These are phyloP conservation scores for Drosophila suzukii DNA, from an alignment of 1,140 invertebrate genomes.

Conservation along the genomic window DNA sequence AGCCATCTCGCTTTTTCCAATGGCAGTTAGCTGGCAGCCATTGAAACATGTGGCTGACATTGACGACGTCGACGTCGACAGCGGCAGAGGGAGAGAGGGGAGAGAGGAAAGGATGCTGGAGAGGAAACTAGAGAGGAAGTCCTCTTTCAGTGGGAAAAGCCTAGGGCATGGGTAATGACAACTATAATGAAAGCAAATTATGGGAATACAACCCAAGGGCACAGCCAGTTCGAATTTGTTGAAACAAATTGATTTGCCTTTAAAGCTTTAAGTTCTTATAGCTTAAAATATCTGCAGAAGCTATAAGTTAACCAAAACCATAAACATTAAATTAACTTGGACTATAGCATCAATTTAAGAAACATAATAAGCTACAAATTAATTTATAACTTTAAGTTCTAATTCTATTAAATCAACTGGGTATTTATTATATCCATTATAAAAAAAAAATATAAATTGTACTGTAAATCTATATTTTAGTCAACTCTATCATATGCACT, in stretches of 20 bases:
- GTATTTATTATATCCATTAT: too few species aligned
- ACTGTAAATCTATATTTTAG: too few species aligned
- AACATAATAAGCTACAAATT: too few species aligned
- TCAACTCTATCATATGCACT: too few species aligned
- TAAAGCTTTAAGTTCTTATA: background rate
- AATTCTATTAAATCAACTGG: too few species aligned
- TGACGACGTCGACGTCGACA: constrained; percentile 47
- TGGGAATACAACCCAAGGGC: background rate
- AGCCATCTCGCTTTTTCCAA: constrained; percentile 40
- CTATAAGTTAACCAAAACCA: too few species aligned
- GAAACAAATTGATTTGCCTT: background rate
- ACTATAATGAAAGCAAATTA: constrained; percentile 23
- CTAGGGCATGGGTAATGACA: constrained; percentile 18
- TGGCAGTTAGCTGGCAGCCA: constrained; percentile 60
- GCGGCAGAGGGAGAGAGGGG: background rate
- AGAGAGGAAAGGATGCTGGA: background rate
- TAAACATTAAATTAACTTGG: too few species aligned
- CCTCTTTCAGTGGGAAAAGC: constrained; percentile 1
- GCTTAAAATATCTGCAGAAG: background rate
- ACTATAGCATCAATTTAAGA: too few species aligned
- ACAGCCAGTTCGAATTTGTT: background rate
- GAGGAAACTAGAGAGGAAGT: background rate
- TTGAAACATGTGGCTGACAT: constrained; percentile 79
- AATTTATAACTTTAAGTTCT: too few species aligned
- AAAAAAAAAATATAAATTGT: too few species aligned